phyloP scores from a whole-genome alignment of 2,888 invertebrate species.

The Dryomyza anilis region DNA sequence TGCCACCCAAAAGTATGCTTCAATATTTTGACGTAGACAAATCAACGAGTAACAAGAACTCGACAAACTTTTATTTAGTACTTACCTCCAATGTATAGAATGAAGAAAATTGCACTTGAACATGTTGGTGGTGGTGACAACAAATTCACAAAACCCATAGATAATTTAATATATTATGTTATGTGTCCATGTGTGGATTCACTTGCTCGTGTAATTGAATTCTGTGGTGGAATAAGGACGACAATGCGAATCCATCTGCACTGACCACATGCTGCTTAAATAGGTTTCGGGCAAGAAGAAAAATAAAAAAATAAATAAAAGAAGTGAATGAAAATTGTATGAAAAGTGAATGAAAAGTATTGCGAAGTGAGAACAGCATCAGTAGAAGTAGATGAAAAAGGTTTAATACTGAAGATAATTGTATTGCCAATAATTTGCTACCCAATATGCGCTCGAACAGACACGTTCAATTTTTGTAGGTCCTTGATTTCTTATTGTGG shows the following conservation, averaged over 20 bases:
- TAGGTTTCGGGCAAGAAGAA: not conserved
- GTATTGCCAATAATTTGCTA: constrained; percentile 21
- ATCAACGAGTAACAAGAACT: no score
- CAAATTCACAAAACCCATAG: no score
- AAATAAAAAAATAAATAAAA: not conserved
- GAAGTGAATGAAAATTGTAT: not conserved
- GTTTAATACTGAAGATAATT: constrained; percentile 27
- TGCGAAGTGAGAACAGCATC: no score
- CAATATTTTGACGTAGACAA: not conserved
- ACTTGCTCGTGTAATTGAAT: constrained; percentile 42
- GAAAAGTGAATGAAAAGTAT: no score
- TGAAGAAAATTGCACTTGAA: not conserved
- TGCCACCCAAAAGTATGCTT: not conserved
- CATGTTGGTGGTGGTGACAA: no score
- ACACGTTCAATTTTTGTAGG: not conserved
- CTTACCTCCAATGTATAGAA: no score
- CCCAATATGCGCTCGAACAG: not conserved
- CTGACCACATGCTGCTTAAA: not conserved
- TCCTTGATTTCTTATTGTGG: not conserved
- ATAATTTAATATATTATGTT: not conserved
- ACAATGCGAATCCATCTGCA: not conserved
- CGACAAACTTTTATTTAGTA: no score
- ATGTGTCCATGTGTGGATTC: constrained; percentile 5
- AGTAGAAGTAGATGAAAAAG: not conserved
- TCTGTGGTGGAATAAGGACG: constrained; percentile 35